Percentiles rank a stretch among this genome's conserved stretches.
These are phyloP conservation scores for Erebia palarica DNA, from an alignment of 2,888 invertebrate species.

Conservation along the genomic window DNA sequence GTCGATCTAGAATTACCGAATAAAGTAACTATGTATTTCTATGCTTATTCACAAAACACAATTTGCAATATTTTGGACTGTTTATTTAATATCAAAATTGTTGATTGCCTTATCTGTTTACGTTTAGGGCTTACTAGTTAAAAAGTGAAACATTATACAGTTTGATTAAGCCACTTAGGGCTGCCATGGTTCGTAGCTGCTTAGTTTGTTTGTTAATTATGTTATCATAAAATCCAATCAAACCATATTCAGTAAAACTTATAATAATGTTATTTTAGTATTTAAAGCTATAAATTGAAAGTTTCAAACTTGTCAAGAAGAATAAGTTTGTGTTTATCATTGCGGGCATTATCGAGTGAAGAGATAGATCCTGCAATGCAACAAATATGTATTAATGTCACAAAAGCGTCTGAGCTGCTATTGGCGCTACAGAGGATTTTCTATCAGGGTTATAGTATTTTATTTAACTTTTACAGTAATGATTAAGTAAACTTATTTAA, in stretches of 20 bases:
- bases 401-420: background rate
- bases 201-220: background rate
- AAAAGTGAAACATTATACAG: slow-evolving; percentile 2
- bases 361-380: background rate
- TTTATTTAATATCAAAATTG: background rate
- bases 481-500: too few species aligned
- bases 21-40: background rate
- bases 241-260: background rate
- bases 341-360: too few species aligned
- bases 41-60: background rate
- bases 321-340: background rate
- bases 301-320: background rate
- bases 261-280: background rate
- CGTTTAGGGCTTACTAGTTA: background rate
- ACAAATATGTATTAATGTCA: background rate
- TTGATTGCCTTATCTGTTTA: background rate
- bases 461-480: too few species aligned
- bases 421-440: too few species aligned
- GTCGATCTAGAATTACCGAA: slow-evolving; percentile 6
- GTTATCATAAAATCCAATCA: background rate
- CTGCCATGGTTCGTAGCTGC: background rate
- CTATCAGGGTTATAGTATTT: too few species aligned
- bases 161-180: background rate
- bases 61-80: background rate
- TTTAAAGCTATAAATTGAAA: background rate